phyloP scores from a whole-genome alignment of 2,888 invertebrate species.

The Lasioglossum leucozonium region DNA sequence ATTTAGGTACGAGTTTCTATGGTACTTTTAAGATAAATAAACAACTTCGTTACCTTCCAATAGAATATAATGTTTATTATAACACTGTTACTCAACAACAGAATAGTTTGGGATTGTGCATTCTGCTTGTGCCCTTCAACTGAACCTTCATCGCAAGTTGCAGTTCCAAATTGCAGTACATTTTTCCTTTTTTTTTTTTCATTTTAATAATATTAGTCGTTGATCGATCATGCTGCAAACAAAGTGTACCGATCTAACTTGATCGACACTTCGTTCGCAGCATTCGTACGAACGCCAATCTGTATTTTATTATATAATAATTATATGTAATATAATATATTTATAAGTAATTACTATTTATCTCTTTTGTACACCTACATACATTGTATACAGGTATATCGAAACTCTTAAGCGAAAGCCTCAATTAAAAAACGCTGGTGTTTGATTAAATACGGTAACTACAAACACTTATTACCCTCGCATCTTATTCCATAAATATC shows the following conservation, averaged over 20 bases:
- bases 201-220: slow-evolving; percentile 48
- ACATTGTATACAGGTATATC: slow-evolving; percentile 67
- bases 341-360: slow-evolving; percentile 62
- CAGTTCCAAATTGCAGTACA: slow-evolving; percentile 66
- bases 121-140: slow-evolving; percentile 78
- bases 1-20: not conserved
- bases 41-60: slow-evolving; percentile 60
- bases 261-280: slow-evolving; percentile 53
- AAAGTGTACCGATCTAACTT: slow-evolving; percentile 41
- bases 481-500: slow-evolving; percentile 39
- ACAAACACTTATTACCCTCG: slow-evolving; percentile 50
- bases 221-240: slow-evolving; percentile 49
- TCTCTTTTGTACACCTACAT: slow-evolving; percentile 76
- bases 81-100: slow-evolving; percentile 78
- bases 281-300: slow-evolving; percentile 47
- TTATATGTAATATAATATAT: slow-evolving; percentile 58
- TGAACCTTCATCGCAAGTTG: slow-evolving; percentile 66
- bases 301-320: slow-evolving; percentile 58
- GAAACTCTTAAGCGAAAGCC: slow-evolving; percentile 66
- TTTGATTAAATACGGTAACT: slow-evolving; percentile 61
- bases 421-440: slow-evolving; percentile 58
- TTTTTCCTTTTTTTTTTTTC: slow-evolving; percentile 15
- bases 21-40: slow-evolving; percentile 31
- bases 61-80: slow-evolving; percentile 80
- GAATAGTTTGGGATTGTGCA: slow-evolving; percentile 79